Conservation (phyloP, 1,140 invertebrate species). For the Caerostris extrusa region DNA sequence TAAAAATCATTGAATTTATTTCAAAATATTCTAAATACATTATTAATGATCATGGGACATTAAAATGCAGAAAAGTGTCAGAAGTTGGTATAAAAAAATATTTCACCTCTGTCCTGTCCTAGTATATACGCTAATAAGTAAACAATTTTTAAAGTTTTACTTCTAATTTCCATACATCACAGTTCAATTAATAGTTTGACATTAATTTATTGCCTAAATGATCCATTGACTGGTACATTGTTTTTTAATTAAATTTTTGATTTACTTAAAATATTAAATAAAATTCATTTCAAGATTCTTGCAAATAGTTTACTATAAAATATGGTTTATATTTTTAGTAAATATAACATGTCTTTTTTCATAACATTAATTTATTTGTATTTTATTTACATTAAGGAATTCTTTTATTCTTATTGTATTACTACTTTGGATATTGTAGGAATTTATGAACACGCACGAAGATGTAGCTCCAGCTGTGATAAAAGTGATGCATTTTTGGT, state of each 20-base stretch:
- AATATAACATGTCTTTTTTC: not conserved
- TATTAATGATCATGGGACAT: no score
- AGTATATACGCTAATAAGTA: no score
- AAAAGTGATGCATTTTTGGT: slow-evolving; percentile 88
- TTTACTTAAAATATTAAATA: not conserved
- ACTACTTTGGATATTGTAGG: slow-evolving; percentile 73
- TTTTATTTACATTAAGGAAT: not conserved
- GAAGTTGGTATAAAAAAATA: no score
- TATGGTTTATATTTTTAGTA: not conserved
- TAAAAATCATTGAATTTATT: no score
- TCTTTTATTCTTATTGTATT: not conserved
- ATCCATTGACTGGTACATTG: no score
- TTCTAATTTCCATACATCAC: no score
- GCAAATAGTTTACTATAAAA: not conserved
- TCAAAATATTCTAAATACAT: no score
- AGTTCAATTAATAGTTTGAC: no score
- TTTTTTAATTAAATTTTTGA: not conserved
- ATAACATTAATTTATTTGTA: not conserved
- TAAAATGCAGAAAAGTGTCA: no score
- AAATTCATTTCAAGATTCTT: not conserved
- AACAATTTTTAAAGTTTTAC: no score
- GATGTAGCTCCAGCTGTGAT: slow-evolving; percentile 81
- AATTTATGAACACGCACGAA: slow-evolving; percentile 79
- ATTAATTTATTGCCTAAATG: no score
- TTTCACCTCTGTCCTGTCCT: no score